phyloP scores from a whole-genome alignment of 2,113 vertebrate species.

The Apistogramma diplotaenia region DNA sequence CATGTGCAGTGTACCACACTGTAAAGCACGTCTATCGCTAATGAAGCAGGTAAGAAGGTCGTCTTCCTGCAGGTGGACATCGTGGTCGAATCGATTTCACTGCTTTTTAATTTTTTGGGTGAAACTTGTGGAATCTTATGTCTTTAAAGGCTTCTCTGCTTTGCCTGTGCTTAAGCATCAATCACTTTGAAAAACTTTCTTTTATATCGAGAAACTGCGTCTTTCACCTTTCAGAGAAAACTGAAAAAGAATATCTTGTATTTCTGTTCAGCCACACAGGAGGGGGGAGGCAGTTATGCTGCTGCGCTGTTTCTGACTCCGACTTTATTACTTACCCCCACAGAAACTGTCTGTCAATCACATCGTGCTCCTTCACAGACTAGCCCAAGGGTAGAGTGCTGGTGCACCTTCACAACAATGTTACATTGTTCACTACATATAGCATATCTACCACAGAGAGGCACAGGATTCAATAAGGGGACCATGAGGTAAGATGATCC shows the following conservation, averaged over 20 bases:
- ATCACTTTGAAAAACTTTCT: background rate
- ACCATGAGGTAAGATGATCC: slow-evolving; percentile 66
- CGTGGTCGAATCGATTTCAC: slow-evolving; percentile 14
- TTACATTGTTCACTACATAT: slow-evolving; percentile 69
- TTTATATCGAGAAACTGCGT: background rate
- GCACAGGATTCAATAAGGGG: slow-evolving; percentile 63
- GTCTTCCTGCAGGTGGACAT: slow-evolving; percentile 27
- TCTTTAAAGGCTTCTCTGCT: background rate
- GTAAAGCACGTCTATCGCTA: slow-evolving; percentile 34
- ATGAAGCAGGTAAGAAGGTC: slow-evolving; percentile 26
- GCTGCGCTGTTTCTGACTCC: slow-evolving; percentile 53
- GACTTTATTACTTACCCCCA: slow-evolving; percentile 65
- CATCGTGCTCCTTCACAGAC: slow-evolving; percentile 58
- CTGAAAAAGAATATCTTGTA: slow-evolving; percentile 24
- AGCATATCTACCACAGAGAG: slow-evolving; percentile 62
- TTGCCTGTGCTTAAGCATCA: background rate
- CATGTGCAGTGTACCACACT: slow-evolving; percentile 38
- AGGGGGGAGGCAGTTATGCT: slow-evolving; percentile 57
- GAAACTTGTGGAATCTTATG: background rate
- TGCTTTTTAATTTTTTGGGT: slow-evolving; percentile 22
- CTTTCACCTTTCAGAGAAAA: slow-evolving; percentile 8
- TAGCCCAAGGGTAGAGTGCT: slow-evolving; percentile 62
- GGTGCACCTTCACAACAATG: slow-evolving; percentile 63
- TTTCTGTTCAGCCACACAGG: slow-evolving; percentile 44
- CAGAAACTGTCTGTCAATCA: slow-evolving; percentile 74